Conservation (phyloP, 2,113 vertebrate species). For the Sceloporus undulatus region DNA sequence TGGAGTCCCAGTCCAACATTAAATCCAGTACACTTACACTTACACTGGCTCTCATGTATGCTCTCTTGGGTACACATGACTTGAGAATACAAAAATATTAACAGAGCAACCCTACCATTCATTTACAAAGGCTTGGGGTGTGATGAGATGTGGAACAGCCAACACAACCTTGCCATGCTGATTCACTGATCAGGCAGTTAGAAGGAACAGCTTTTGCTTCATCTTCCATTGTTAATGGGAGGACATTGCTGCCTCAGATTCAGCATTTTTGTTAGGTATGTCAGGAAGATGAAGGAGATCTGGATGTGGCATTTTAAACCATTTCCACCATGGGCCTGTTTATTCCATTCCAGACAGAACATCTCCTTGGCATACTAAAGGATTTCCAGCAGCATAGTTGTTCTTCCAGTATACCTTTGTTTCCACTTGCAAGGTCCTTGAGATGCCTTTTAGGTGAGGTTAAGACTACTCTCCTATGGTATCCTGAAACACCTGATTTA, state of each 20-base stretch:
- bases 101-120: too few relatives aligned
- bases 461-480: background rate
- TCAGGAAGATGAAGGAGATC: background rate
- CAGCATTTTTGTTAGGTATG: background rate
- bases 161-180: background rate
- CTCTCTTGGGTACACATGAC: background rate
- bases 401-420: background rate
- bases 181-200: background rate
- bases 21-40: too few relatives aligned
- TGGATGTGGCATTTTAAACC: background rate
- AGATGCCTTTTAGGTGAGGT: background rate
- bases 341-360: background rate
- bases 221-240: background rate
- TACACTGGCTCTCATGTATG: too few relatives aligned
- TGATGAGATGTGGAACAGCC: background rate
- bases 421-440: background rate
- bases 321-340: background rate
- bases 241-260: background rate
- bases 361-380: background rate
- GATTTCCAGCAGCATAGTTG: too few relatives aligned
- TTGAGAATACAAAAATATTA: background rate
- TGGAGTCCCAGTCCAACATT: too few relatives aligned
- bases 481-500: background rate
- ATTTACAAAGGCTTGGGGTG: too few relatives aligned
- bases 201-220: background rate